Evolutionary conservation across 2,888 invertebrate species (phyloP).

Genomic region (Plagodis dolabraria): DNA sequence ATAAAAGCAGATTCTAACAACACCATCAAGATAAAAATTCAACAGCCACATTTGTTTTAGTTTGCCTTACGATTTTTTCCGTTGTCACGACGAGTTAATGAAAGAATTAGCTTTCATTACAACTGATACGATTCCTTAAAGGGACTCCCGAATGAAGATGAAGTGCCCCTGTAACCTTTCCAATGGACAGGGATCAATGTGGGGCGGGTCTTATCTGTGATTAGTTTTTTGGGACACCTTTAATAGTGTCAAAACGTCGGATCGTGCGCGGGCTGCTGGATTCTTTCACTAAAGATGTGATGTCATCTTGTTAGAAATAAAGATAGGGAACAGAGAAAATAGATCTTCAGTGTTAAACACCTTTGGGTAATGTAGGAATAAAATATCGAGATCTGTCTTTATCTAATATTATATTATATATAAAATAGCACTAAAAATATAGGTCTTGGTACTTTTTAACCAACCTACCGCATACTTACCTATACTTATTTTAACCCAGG

Average conservation of each 20-base stretch:
- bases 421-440: too few species aligned
- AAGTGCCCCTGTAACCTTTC: constrained; percentile 77
- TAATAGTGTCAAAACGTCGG: constrained; percentile 52
- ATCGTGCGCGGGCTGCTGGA: constrained; percentile 2
- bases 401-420: too few species aligned
- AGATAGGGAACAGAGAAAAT: too few species aligned
- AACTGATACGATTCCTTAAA: constrained; percentile 82
- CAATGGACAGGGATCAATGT: constrained; percentile 69
- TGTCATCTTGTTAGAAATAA: not conserved
- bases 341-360: too few species aligned
- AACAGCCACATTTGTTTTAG: constrained; percentile 64
- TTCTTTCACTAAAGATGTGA: not conserved
- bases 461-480: too few species aligned
- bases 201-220: constrained; percentile 72
- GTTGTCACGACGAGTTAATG: constrained; percentile 82
- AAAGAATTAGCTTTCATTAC: constrained; percentile 85
- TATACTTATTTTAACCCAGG: too few species aligned
- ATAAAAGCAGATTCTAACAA: constrained; percentile 26
- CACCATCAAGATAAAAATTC: constrained; percentile 35
- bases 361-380: too few species aligned
- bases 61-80: constrained; percentile 74
- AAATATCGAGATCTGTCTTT: too few species aligned
- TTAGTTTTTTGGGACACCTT: constrained; percentile 70
- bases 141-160: constrained; percentile 81
- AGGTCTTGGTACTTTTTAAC: too few species aligned